Evolutionary conservation across 1,140 invertebrate genomes (phyloP).

Genomic region (Hyphantria cunea): DNA sequence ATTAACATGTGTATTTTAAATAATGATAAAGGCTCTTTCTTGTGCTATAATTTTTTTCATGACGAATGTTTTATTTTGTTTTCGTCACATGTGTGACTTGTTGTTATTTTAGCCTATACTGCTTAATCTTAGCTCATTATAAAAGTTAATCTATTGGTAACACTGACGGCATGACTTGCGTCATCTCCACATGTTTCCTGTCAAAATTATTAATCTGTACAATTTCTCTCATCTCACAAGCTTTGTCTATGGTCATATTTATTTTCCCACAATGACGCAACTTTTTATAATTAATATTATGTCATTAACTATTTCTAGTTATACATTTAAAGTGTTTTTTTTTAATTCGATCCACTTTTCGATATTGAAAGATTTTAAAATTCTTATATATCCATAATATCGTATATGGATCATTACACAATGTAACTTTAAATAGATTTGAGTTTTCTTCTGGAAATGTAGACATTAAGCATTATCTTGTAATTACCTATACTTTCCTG

Average conservation of each 20-base stretch:
- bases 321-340: no score
- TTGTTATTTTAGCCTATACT: constrained; percentile 9
- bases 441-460: no score
- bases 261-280: constrained; percentile 30
- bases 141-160: constrained; percentile 13
- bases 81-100: constrained; percentile 7
- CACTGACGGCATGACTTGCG: constrained; percentile 15
- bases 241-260: constrained; percentile 28
- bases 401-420: constrained; percentile 1
- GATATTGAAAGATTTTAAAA: constrained; percentile 19
- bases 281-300: not conserved
- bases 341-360: not conserved
- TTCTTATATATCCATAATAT: not conserved
- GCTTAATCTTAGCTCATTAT: constrained; percentile 22
- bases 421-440: not conserved
- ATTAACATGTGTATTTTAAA: no score
- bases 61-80: constrained; percentile 3
- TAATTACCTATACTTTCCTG: no score
- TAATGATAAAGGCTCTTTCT: no score
- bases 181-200: constrained; percentile 25
- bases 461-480: no score
- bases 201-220: constrained; percentile 29
- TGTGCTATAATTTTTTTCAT: no score
- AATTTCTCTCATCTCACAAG: constrained; percentile 21
- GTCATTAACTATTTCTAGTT: not conserved